A percentile compares a stretch with the other conserved stretches of the same genome.
Conservation (phyloP, 2,797 vertebrate genomes). For the Microcaecilia unicolor region DNA sequence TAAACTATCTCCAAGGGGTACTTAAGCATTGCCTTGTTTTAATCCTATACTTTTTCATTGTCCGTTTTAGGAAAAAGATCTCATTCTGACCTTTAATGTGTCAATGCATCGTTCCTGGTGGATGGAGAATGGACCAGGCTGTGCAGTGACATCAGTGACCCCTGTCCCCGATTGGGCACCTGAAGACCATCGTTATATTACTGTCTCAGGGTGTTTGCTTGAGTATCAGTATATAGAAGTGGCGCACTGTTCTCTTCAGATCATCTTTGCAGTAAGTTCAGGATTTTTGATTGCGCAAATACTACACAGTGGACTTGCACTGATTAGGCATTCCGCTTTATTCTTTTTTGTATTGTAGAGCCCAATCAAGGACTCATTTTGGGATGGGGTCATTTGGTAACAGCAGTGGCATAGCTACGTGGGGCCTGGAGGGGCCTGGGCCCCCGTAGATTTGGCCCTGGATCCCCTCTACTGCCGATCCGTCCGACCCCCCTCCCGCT, state of each 20-base stretch:
- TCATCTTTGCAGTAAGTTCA: conserved; percentile 89
- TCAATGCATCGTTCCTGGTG: conserved; percentile 99
- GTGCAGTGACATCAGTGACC: conserved; percentile 85
- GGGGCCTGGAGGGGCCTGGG: no score
- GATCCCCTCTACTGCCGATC: no score
- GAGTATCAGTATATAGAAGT: conserved; percentile 98
- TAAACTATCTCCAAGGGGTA: no score
- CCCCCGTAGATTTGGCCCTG: no score
- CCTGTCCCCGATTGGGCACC: conserved; percentile 93
- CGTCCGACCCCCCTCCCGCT: no score
- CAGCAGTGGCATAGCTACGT: no score
- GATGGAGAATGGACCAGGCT: conserved; percentile 98
- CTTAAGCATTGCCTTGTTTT: no score
- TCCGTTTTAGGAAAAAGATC: conserved; percentile 84
- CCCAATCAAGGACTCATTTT: background rate
- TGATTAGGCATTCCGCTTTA: no score
- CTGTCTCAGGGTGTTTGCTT: conserved; percentile 88
- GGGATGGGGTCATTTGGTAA: no score
- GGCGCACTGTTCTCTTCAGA: conserved; percentile 93
- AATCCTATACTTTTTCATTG: no score
- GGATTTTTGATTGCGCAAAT: background rate
- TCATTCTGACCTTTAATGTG: conserved; percentile 97
- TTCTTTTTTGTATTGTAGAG: background rate
- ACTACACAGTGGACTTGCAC: no score
- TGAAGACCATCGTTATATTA: conserved; percentile 95